Conservation (phyloP, 1,140 invertebrate genomes). For the Zaprionus ornatus region DNA sequence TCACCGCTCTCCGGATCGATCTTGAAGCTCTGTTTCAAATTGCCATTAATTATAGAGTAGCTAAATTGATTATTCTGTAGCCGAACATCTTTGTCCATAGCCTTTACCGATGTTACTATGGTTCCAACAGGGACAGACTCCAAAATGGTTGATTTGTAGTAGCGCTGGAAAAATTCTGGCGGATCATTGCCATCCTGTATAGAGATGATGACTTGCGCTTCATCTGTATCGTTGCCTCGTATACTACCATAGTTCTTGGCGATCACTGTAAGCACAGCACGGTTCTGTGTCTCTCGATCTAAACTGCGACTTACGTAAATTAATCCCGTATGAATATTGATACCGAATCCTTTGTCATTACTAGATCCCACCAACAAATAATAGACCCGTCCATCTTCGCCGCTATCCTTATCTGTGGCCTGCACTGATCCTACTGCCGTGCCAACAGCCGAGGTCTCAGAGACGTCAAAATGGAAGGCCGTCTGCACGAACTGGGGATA, state of each 20-base stretch:
- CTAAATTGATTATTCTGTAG: constrained; percentile 96
- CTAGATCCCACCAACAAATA: constrained; percentile 97
- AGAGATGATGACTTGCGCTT: constrained; percentile 95
- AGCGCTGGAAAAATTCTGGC: constrained; percentile 92
- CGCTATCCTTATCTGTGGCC: constrained; percentile 95
- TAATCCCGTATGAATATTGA: constrained; percentile 93
- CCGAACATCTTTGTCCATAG: constrained; percentile 95
- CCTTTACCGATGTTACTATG: constrained; percentile 91
- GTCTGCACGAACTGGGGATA: constrained; percentile 96
- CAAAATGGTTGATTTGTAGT: constrained; percentile 90
- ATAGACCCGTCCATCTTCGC: constrained; percentile 95
- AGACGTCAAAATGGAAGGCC: constrained; percentile 96
- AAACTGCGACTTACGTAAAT: constrained; percentile 92
- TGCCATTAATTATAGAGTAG: constrained; percentile 95
- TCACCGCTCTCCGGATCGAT: constrained; percentile 94
- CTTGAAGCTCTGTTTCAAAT: constrained; percentile 92
- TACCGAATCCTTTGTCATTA: constrained; percentile 95
- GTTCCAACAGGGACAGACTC: constrained; percentile 91
- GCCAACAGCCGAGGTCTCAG: constrained; percentile 95
- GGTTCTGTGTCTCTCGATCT: constrained; percentile 95
- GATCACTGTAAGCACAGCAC: constrained; percentile 95
- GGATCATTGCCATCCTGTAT: constrained; percentile 98
- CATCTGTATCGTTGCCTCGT: constrained; percentile 96
- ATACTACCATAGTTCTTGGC: constrained; percentile 97
- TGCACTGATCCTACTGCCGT: constrained; percentile 93